Conservation (phyloP, 2,888 invertebrate species). For the Entomobrya proxima region DNA sequence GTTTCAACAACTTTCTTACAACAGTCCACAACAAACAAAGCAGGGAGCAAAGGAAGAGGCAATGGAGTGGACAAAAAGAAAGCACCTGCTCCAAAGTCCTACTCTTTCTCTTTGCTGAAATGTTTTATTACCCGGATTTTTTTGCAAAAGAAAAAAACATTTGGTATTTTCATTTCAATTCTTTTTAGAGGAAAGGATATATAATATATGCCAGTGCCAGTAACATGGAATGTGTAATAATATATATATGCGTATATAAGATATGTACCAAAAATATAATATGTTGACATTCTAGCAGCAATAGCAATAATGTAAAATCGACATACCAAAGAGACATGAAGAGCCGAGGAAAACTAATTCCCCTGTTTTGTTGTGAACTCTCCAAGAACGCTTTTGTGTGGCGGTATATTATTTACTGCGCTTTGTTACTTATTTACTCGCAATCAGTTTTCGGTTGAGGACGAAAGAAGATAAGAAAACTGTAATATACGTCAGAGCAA, state of each 20-base stretch:
- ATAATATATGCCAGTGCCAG: background rate
- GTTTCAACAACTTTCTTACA: background rate
- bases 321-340: background rate
- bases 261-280: too few species aligned
- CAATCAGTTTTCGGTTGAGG: constrained; percentile 10
- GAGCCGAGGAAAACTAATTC: background rate
- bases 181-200: background rate
- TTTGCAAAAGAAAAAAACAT: background rate
- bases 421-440: background rate
- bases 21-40: background rate
- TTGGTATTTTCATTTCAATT: background rate
- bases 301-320: background rate
- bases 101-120: background rate
- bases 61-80: too few species aligned
- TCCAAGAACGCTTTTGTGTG: background rate
- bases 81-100: background rate
- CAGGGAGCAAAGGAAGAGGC: too few species aligned
- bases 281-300: background rate
- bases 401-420: constrained; percentile 20
- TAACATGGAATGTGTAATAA: background rate
- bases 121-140: background rate
- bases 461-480: background rate
- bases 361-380: background rate
- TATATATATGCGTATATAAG: background rate
- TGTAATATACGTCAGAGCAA: background rate